Evolutionary conservation across 1,140 invertebrate species (phyloP).

Genomic region (Ericerus pela): DNA sequence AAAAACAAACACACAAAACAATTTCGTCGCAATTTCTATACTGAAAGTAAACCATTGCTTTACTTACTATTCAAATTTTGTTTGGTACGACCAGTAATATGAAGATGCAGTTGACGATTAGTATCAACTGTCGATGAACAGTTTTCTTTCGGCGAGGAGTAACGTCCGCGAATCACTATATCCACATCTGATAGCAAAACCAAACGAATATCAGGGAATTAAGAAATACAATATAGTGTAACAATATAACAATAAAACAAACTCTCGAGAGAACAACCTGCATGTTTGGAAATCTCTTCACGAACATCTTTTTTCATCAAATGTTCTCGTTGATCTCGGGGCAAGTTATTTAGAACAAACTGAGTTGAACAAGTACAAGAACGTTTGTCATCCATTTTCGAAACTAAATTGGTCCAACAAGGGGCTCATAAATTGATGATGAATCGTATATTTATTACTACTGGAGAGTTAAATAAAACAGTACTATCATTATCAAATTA

Average conservation of each 20-base stretch:
- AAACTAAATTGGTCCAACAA: no score
- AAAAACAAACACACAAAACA: constrained; percentile 21
- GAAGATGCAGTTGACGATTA: constrained; percentile 40
- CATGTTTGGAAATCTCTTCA: not conserved
- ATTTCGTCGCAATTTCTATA: constrained; percentile 4
- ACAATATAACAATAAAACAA: not conserved
- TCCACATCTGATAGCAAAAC: constrained; percentile 17
- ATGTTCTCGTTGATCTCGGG: not conserved
- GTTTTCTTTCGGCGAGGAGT: constrained; percentile 11
- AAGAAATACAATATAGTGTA: not conserved
- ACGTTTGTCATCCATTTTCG: not conserved
- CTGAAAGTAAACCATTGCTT: no score
- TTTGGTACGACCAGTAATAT: constrained; percentile 42
- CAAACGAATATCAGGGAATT: not conserved
- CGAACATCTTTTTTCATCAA: not conserved
- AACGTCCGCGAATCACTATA: constrained; percentile 14
- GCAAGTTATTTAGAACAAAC: not conserved
- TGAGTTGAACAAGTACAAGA: not conserved
- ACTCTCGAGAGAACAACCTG: not conserved
- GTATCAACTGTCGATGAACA: not conserved
- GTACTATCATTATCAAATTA: no score
- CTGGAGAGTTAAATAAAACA: no score
- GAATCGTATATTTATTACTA: no score
- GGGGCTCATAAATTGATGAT: no score
- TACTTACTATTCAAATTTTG: constrained; percentile 43